Conservation (phyloP, 2,888 invertebrate genomes). For the Fissipunctia ypsillon region DNA sequence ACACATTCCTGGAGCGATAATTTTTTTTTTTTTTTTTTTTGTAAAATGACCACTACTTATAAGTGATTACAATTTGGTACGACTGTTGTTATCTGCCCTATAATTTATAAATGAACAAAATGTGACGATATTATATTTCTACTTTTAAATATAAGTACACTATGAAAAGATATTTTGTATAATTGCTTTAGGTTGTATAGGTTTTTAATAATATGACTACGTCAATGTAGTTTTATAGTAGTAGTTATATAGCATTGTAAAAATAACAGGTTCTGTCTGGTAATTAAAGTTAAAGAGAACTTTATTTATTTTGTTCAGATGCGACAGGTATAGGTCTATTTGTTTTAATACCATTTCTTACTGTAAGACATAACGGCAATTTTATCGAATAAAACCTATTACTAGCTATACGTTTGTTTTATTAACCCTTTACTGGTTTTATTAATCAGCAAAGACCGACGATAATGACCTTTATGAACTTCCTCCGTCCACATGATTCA, state of each 20-base stretch:
- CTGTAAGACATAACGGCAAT: slow-evolving; percentile 82
- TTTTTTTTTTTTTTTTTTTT: slow-evolving; percentile 41
- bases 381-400: slow-evolving; percentile 81
- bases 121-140: slow-evolving; percentile 85
- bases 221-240: slow-evolving; percentile 78
- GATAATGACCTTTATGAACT: no score
- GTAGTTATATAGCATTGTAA: slow-evolving; percentile 82
- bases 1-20: slow-evolving; percentile 77
- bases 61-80: slow-evolving; percentile 65
- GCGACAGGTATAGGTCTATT: slow-evolving; percentile 80
- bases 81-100: slow-evolving; percentile 72
- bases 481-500: no score
- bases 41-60: slow-evolving; percentile 59
- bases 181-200: slow-evolving; percentile 89
- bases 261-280: slow-evolving; percentile 83
- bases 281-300: slow-evolving; percentile 80
- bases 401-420: slow-evolving; percentile 69
- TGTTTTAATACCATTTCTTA: slow-evolving; percentile 80
- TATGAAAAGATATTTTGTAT: slow-evolving; percentile 88
- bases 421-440: no score
- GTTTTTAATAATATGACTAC: slow-evolving; percentile 77
- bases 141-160: slow-evolving; percentile 84
- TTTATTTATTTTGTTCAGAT: slow-evolving; percentile 86
- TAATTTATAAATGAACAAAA: slow-evolving; percentile 84
- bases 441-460: no score